Base-by-base conservation (phyloP, 2,888 invertebrate species). In the Unio pictorum region DNA sequence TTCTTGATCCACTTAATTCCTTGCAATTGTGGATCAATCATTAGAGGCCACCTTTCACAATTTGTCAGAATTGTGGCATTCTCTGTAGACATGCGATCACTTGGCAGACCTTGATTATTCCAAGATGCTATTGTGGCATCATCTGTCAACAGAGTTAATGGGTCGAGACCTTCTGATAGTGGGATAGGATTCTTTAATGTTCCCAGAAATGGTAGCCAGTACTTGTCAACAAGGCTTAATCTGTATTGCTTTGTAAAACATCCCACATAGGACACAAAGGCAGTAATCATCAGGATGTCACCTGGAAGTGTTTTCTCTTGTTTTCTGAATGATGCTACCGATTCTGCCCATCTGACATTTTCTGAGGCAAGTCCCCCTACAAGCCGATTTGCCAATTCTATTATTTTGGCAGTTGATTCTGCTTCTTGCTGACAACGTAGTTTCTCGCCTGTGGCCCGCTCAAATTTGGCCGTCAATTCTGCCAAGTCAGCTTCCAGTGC, bases 11-110 rank as follows among this genome's bases (percentile, higher is more conserved):
- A 98, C 89, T 98, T 98, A 4, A 97, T 94, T 18, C 85, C 89
- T 68, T 98, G 92, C 93, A 96, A 88, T 92, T 97, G 97, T 0
- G 98, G 98, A 92, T 98, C 98, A 84, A 98, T 97, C 95, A 98
- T 97, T 60, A 98, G 91, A 0, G 98, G 97, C 98, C 98, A 98
- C 67, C 98, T 93, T 89, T 96, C 97, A 5, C 97, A 96, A 88
- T 95, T 97, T 0, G 95, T 94, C 60, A 98, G 91, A 86, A 98
- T 97, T 0, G 97, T 97, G 4, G 98, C 98, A 90, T 98, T 98
- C 91, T 98, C 98, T 59, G 96, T 96, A 30, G 97, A 98, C 97
- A 98, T 98, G 75, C 96, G 92, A 89, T 98, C 98, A 72, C 96
- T 96, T 2, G 98, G 98, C 62, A 98, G 90, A 2, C 97, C 97